Conservation (phyloP, 1,140 invertebrate genomes). For the Bombus difficillimus region DNA sequence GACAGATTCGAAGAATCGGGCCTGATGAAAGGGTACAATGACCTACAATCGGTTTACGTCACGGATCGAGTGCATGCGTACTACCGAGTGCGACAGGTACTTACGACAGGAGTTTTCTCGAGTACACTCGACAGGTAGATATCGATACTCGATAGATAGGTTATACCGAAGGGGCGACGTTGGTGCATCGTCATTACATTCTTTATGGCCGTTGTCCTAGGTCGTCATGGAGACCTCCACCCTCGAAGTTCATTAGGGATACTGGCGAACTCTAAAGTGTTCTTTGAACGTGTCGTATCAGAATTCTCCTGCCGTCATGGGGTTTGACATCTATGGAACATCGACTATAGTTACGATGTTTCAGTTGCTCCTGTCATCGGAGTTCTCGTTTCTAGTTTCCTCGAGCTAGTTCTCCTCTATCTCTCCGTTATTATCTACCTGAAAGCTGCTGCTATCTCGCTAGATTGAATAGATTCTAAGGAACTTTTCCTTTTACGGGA, state of each 20-base stretch:
- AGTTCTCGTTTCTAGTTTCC: neutral
- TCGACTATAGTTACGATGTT: neutral
- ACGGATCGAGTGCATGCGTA: conserved; percentile 29
- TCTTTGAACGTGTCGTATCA: conserved; percentile 30
- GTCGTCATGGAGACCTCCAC: conserved; percentile 23
- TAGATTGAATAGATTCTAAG: too few relatives aligned
- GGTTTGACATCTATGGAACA: neutral
- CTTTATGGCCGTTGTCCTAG: conserved; percentile 28
- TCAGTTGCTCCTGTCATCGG: neutral
- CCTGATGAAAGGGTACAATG: conserved; percentile 8
- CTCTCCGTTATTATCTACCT: too few relatives aligned
- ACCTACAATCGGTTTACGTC: conserved; percentile 30
- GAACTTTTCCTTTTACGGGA: too few relatives aligned
- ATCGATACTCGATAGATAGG: conserved; percentile 28
- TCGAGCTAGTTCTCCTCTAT: neutral
- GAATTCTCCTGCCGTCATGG: neutral
- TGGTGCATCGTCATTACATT: conserved; percentile 25
- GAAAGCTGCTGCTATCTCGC: too few relatives aligned
- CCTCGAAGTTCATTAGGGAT: conserved; percentile 45
- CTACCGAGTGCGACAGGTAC: neutral
- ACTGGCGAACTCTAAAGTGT: conserved; percentile 45
- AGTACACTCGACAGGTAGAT: conserved; percentile 27
- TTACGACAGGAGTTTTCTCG: conserved; percentile 2
- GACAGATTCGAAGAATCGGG: neutral
- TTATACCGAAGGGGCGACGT: neutral